These are phyloP conservation scores for Oreochromis aureus DNA, from an alignment of 2,113 vertebrate genomes.

Conservation along the genomic window DNA sequence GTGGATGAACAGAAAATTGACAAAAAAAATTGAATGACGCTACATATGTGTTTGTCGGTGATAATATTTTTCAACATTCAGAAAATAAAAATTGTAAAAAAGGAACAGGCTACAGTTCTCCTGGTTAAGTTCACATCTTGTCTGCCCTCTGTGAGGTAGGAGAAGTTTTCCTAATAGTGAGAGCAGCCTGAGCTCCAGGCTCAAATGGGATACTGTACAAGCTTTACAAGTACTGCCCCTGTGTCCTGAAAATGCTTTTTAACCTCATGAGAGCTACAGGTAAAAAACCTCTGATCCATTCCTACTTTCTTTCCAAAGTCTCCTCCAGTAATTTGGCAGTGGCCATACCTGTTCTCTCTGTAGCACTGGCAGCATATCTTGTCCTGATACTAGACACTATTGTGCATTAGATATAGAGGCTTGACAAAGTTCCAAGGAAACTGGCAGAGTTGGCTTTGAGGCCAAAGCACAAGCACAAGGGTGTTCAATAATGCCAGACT, in stretches of 20 bases:
- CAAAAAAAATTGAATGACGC: not conserved
- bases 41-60: not conserved
- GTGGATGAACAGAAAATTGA: not conserved
- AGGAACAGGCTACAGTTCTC: not conserved
- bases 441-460: not conserved
- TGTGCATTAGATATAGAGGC: not conserved
- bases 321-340: not conserved
- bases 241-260: not conserved
- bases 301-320: not conserved
- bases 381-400: not conserved
- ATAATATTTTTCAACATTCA: not conserved
- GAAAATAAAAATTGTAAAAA: not conserved
- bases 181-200: not conserved
- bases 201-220: not conserved
- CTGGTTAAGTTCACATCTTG: not conserved
- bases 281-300: not conserved
- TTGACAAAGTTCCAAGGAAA: not conserved
- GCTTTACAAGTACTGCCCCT: not conserved
- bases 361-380: not conserved
- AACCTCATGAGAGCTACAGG: not conserved
- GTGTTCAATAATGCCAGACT: not conserved
- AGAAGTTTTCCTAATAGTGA: not conserved
- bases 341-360: not conserved
- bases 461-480: not conserved
- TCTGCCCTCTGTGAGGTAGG: not conserved